Base-by-base conservation (phyloP, 2,113 vertebrate species). In the Orthonyx spaldingii region DNA sequence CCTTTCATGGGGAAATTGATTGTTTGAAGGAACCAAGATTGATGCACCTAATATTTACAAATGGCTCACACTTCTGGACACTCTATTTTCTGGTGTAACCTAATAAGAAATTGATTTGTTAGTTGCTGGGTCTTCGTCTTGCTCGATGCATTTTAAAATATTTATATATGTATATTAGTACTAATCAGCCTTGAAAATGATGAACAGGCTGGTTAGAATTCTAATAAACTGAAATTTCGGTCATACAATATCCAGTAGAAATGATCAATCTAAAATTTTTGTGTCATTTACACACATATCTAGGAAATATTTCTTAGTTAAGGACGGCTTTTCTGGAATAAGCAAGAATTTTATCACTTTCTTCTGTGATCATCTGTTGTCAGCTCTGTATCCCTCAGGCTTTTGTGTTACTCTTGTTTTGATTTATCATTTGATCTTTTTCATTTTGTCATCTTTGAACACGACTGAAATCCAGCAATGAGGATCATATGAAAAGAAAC, bases 401-500 rank as follows among this genome's bases (percentile, higher is more conserved):
- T 96, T 97, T 95, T 96, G 80, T 94, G 85, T 93, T 96, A 78
- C 69, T 93, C 44, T 71, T 96, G 86, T 95, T 94, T 97, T 93
- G 93, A 96, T 96, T 96, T 88, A 93, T 88, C 76, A 92, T 96
- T 96, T 95, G 94, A 96, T 97, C 94, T 94, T 88, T 90, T 92
- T 94, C 92, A 95, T 94, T 96, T 97, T 96, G 94, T 95, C 88
- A 52, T 94, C 96, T 97, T 95, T 96, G 94, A 97, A 94, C 64
- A 60, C 0, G 3, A 81, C 35, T 68, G 94, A 95, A 92, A 96
- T 60, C 68, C 92, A 94, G 92, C 92, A 88, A 71, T 39, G 72
- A 92, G 69, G 74, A 95, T 94, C 52, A 79, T 88, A 86, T 86
- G 93, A 90, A 93, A 90, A 70, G 68, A 96, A 89, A 94, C n/a